phyloP scores from a whole-genome alignment of 2,888 invertebrate genomes.

The Aphidoletes aphidimyza region DNA sequence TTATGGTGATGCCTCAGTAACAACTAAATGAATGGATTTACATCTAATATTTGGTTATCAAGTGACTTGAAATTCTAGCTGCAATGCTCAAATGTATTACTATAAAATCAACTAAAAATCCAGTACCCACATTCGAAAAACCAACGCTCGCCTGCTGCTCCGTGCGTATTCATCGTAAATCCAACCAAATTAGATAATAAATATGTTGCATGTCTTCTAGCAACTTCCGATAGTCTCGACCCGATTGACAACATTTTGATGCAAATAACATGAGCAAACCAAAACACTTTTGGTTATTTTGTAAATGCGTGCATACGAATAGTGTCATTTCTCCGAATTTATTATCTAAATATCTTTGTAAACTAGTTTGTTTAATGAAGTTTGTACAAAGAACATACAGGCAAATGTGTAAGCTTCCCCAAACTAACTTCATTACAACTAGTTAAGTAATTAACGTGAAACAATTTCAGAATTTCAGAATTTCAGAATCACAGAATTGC shows the following conservation, averaged over 20 bases:
- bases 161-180: not conserved
- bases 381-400: no score
- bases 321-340: no score
- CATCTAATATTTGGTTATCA: slow-evolving; percentile 7
- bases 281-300: no score
- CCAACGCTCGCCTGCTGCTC: not conserved
- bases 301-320: no score
- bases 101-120: not conserved
- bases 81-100: not conserved
- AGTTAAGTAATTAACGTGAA: no score
- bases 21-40: not conserved
- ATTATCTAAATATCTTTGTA: no score
- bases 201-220: not conserved
- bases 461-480: no score
- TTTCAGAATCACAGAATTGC: no score
- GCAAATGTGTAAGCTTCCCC: no score
- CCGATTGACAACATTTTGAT: not conserved
- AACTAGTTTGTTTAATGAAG: no score
- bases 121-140: not conserved
- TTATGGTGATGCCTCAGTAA: not conserved
- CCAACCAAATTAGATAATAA: not conserved
- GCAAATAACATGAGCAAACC: no score
- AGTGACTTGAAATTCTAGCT: not conserved
- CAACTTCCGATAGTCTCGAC: not conserved
- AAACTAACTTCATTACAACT: no score